Base-by-base conservation (phyloP, 1,140 invertebrate genomes). In the Anoplolepis gracilipes region DNA sequence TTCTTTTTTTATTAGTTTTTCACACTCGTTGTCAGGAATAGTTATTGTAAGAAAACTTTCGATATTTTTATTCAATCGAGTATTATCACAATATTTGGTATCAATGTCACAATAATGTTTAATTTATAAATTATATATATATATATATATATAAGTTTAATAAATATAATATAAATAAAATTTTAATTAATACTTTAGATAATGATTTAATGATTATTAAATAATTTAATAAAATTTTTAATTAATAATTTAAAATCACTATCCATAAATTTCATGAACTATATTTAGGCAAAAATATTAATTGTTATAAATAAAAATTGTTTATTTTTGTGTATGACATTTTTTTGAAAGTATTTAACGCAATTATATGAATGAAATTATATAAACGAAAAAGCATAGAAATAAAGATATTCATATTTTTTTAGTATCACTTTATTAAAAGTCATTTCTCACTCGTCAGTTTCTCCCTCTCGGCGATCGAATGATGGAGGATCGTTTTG, bases 401-500 rank as follows among this genome's bases (percentile, higher is more conserved):
- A 22, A 53, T 33, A 22, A 13, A 36, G 39, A 5, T 25, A 28
- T 69, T 13, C 25, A 28, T 79, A 3, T 33, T 79, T 13, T n/a
- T 55, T 25, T 69, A 22, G 4, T 75, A 75, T 59, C 55, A 49
- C 28, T 13, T 1, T 28, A 8, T 39, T 3, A 22, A 42, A 30
- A 25, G 55, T 53, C 28, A 0, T 49, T n/a, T n/a, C 42, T n/a
- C 28, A 33, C 25, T 16, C 33, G 16, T 10, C 28, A 3, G 22
- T 13, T 69, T 69, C 33, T 55, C 30, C 11, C 39, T 39, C 2
- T 42, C 8, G 19, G 30, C 19, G 46, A 7, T 46, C 11, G 25
- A 78, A 64, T 62, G 39, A 64, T 39, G 22, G 33, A 79, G 62
- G 16, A n/a, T 79, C 49, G 61, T 49, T 46, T 39, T 25, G 53